Percentiles rank a stretch among this genome's conserved stretches.
phyloP scores from a whole-genome alignment of 2,113 vertebrate genomes.

The Epinephelus moara region DNA sequence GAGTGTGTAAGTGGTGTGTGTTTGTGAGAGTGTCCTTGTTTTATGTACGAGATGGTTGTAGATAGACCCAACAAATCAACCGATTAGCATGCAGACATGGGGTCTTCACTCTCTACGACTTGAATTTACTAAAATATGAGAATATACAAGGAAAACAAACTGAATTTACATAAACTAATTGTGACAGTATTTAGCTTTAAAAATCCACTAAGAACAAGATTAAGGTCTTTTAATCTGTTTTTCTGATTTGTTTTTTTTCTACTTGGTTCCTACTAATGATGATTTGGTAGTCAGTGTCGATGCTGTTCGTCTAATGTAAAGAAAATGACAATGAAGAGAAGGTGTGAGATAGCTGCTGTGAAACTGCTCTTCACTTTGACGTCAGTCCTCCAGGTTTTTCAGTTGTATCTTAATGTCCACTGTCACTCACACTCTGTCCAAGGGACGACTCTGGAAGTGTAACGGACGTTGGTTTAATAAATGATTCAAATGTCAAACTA shows the following conservation, averaged over 20 bases:
- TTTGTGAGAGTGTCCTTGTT: conserved; percentile 48
- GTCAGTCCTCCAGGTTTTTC: conserved; percentile 38
- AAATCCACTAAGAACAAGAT: conserved; percentile 50
- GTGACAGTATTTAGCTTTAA: conserved; percentile 71
- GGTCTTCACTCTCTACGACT: conserved; percentile 60
- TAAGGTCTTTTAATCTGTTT: conserved; percentile 55
- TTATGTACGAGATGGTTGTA: conserved; percentile 59
- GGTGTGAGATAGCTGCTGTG: conserved; percentile 46
- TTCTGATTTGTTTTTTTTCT: conserved; percentile 53
- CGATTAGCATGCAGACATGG: conserved; percentile 70
- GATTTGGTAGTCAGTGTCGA: conserved; percentile 57
- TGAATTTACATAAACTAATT: conserved; percentile 51
- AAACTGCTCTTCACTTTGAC: conserved; percentile 36
- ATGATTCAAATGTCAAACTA: conserved; percentile 70
- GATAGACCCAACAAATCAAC: conserved; percentile 64
- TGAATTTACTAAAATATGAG: conserved; percentile 55
- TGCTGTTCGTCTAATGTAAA: conserved; percentile 59
- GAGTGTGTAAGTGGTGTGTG: conserved; percentile 51
- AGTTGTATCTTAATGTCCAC: conserved; percentile 64
- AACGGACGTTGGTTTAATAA: conserved; percentile 79
- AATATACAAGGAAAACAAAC: conserved; percentile 50
- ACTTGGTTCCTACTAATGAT: conserved; percentile 68
- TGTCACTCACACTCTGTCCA: conserved; percentile 64
- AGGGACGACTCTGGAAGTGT: conserved; percentile 65
- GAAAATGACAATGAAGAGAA: conserved; percentile 44